phyloP scores from a whole-genome alignment of 2,113 vertebrate species.

The Corydoras sp. region DNA sequence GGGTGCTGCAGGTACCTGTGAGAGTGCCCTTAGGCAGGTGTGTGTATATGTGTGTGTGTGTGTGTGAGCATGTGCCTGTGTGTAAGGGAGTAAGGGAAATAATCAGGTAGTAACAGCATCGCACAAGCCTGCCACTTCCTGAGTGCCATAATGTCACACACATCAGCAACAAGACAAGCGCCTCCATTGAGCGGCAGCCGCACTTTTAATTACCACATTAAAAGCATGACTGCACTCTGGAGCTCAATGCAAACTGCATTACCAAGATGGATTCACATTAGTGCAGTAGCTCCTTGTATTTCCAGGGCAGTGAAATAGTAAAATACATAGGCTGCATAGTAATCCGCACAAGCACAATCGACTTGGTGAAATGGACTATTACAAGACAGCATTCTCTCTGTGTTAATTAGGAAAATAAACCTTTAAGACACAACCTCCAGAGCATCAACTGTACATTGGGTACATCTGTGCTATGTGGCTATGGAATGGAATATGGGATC shows the following conservation, averaged over 20 bases:
- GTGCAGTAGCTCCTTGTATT: constrained; percentile 14
- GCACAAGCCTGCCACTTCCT: constrained; percentile 30
- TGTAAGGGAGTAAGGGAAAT: constrained; percentile 16
- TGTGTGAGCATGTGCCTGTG: constrained; percentile 16
- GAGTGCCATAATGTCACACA: constrained; percentile 33
- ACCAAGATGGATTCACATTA: constrained; percentile 24
- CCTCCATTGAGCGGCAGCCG: constrained; percentile 28
- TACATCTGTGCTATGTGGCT: not conserved
- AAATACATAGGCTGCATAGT: constrained; percentile 11
- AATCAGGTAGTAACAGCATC: constrained; percentile 17
- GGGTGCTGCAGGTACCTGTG: constrained; percentile 49
- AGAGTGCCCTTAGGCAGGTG: constrained; percentile 49
- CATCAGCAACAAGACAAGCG: constrained; percentile 30
- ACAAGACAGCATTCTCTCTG: not conserved
- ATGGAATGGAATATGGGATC: constrained; percentile 9
- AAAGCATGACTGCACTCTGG: constrained; percentile 37
- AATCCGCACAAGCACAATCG: constrained; percentile 13
- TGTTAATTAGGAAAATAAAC: constrained; percentile 21
- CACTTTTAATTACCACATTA: constrained; percentile 45
- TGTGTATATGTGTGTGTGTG: constrained; percentile 12
- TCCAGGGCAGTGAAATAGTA: constrained; percentile 10
- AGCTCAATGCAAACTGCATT: constrained; percentile 39
- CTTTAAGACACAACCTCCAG: not conserved
- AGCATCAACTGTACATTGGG: not conserved
- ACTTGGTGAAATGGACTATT: not conserved